Evolutionary conservation across 2,888 invertebrate species (phyloP).

Genomic region (Synanthedon tipuliformis): DNA sequence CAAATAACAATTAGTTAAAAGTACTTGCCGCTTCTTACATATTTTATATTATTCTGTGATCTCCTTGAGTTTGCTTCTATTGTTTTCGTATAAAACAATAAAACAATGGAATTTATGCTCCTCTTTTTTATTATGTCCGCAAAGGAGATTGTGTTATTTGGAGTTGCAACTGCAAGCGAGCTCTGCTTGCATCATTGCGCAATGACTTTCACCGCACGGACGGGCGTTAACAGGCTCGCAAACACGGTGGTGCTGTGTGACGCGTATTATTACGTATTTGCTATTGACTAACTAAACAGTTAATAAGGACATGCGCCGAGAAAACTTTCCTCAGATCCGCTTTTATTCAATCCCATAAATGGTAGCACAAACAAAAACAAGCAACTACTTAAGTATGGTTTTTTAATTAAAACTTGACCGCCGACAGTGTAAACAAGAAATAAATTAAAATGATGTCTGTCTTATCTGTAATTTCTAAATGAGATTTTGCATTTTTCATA

Average conservation of each 20-base stretch:
- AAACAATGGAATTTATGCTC: not conserved
- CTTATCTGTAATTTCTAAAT: too few species aligned
- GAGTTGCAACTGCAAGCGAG: conserved; percentile 23
- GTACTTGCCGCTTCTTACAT: too few species aligned
- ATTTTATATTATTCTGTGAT: too few species aligned
- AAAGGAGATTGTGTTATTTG: conserved; percentile 6
- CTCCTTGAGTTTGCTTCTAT: not conserved
- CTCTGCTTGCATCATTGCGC: conserved; percentile 47
- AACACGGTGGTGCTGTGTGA: not conserved
- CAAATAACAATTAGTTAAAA: too few species aligned
- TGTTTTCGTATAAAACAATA: not conserved
- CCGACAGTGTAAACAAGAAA: too few species aligned
- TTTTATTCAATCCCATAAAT: too few species aligned
- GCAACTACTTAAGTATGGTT: not conserved
- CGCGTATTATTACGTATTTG: not conserved
- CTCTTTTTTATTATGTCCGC: not conserved
- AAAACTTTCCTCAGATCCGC: not conserved
- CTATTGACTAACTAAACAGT: not conserved
- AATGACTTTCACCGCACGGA: conserved; percentile 54
- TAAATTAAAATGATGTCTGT: too few species aligned
- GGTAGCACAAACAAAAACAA: too few species aligned
- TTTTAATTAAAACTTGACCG: too few species aligned
- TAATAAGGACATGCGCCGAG: not conserved
- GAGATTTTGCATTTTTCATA: too few species aligned
- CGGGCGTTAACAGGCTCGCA: conserved; percentile 14